phyloP scores from a whole-genome alignment of 2,797 vertebrate species.

The Melopsittacus undulatus region DNA sequence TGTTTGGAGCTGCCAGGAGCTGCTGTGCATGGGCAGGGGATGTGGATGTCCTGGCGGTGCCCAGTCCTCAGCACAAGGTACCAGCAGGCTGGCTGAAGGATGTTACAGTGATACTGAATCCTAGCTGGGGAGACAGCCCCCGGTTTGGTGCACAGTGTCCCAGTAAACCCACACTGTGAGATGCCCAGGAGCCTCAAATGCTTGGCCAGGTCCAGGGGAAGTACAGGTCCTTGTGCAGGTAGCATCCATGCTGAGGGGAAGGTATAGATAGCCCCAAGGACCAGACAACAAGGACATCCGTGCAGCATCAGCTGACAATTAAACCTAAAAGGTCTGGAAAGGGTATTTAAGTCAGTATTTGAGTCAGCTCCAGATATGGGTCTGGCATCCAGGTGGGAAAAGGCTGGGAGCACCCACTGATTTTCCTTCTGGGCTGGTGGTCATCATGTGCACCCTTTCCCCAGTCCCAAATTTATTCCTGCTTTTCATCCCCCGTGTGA shows the following conservation, averaged over 20 bases:
- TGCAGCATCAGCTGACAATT: background rate
- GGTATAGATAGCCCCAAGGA: background rate
- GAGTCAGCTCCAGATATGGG: background rate
- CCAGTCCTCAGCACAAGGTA: background rate
- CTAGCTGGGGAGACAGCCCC: background rate
- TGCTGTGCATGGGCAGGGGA: background rate
- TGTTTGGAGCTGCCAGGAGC: background rate
- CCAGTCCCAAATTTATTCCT: background rate
- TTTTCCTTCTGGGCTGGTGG: background rate
- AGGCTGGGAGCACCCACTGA: background rate
- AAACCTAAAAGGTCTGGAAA: background rate
- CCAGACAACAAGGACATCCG: background rate
- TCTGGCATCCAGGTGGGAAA: background rate
- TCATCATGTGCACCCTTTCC: rapidly evolving
- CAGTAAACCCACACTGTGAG: background rate
- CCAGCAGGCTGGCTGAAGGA: background rate
- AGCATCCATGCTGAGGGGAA: rapidly evolving
- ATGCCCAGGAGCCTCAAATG: background rate
- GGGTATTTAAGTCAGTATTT: background rate
- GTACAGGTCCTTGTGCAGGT: background rate
- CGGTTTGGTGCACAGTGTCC: background rate
- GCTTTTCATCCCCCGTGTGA: background rate
- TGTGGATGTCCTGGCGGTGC: background rate
- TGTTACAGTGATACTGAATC: background rate
- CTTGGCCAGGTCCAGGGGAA: rapidly evolving